Evolutionary conservation across 1,140 invertebrate species (phyloP), one percentile per base, ranked within the genome.

Genomic region (Trichomalopsis sarcophagae): DNA sequence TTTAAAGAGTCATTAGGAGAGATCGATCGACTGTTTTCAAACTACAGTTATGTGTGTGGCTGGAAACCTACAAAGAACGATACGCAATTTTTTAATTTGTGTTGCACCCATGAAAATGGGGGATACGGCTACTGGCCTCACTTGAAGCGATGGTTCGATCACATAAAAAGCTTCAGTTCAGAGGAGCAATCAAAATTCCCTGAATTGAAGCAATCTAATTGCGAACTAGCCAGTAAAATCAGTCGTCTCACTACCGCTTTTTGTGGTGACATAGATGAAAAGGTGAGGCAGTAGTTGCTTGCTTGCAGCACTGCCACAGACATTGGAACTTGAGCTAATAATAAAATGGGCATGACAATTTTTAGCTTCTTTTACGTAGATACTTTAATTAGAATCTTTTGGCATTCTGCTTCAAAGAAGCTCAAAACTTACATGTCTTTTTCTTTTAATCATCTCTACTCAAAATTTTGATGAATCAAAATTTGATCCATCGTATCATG

Each of bases 91-190:
- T 94, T 92, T 87, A 92, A 91, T 87, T 88, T 82, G n/a, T 90
- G 89, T 88, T 91, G 88, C 87, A 88, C 89, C 21, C 62, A 85
- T 87, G 89, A 88, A 81, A 91, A 91, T 86, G 92, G 89, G 87
- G 92, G 88, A 69, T 89, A 90, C 89, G 91, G 90, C 88, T 92
- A 90, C 75, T 93, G 88, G 88, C 82, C 86, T 44, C 88, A 95
- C 87, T 89, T 95, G 82, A 92, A 91, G 88, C 93, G 95, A 90
- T 96, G 95, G 95, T 94, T 93, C 90, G 88, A 91, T 90, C 94
- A 95, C 91, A 94, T 95, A 89, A 90, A 92, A 90, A 95, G 94
- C 90, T 95, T 94, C 90, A 92, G 91, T 88, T 87, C 89, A 75
- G 89, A 88, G 79, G 94, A 95, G 90, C 91, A 91, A 87, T 85